Base-by-base conservation (phyloP, 2,888 invertebrate genomes). In the Drosophila percnosoma region DNA sequence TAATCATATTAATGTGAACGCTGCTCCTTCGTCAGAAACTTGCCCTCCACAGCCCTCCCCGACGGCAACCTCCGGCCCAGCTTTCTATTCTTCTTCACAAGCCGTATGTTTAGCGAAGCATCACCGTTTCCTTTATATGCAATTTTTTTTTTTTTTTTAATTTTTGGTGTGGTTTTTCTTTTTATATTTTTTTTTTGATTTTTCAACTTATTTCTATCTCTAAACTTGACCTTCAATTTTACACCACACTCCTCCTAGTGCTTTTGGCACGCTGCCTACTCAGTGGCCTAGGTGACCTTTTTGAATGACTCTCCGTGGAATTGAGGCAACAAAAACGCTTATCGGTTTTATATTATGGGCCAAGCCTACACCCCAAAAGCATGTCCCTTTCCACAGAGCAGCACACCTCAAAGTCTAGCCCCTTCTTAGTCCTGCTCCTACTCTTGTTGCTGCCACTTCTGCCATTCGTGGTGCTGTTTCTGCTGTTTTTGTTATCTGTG, bases 281-380 rank as follows among this genome's bases (percentile, higher is more conserved):
- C n/a, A 18, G 52, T 73, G 33, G 53, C 66, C 84, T 75, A 65
- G 82, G 75, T 79, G 87, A 89, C 89, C 85, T 89, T 87, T 85
- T 89, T 72, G 72, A 85, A 85, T 81, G 84, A 74, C 77, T 89
- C 89, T 89, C 89, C 54, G 31, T 73, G 89, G 85, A 83, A 89
- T 86, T 80, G 63, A 68, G 66, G 73, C 59, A 68, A 61, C 49
- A 74, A 54, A 67, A 82, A 65, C 73, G 79, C 84, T 86, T 86
- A 86, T 86, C 85, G 89, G 84, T 81, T 75, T 89, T 89, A 77
- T 87, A 89, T 89, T 89, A 89, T 57, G 33, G 52, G 60, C 64
- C 62, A 75, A 21, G 53, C 59, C 61, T 53, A 57, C 67, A 58
- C 38, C 67, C 57, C 38, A 42, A 54, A 21, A 18, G 42, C 68